Percentiles rank a stretch among this genome's conserved stretches.
These are phyloP conservation scores for Nycticorax nycticorax DNA, from an alignment of 2,113 vertebrate species.

Conservation along the genomic window DNA sequence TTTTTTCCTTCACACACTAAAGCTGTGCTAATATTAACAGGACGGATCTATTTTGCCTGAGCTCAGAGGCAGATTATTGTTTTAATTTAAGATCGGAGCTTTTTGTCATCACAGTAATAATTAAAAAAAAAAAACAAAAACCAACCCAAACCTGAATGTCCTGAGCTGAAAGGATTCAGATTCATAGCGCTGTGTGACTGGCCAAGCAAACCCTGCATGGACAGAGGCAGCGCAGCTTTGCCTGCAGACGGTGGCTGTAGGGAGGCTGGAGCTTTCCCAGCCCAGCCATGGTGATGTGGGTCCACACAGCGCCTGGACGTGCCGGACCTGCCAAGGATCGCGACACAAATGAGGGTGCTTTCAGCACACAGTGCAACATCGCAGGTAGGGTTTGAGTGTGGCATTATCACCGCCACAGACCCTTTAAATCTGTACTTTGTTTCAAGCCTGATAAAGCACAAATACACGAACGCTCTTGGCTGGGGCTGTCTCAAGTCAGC, in stretches of 20 bases:
- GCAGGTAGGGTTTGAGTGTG: not conserved
- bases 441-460: not conserved
- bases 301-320: not conserved
- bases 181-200: not conserved
- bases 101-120: not conserved
- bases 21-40: not conserved
- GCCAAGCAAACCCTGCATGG: accelerated
- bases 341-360: not conserved
- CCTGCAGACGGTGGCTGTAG: not conserved
- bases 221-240: not conserved
- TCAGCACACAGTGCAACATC: too few relatives aligned
- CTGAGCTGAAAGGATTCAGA: not conserved
- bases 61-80: not conserved
- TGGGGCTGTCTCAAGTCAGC: too few relatives aligned
- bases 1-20: not conserved
- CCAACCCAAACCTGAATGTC: not conserved
- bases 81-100: not conserved
- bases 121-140: not conserved
- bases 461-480: not conserved
- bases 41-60: not conserved
- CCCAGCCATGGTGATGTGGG: not conserved
- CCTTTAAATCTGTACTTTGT: not conserved
- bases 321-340: accelerated
- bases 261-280: not conserved
- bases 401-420: not conserved